These are phyloP conservation scores for Platypus cylindrus DNA, from an alignment of 2,888 invertebrate genomes.

Conservation along the genomic window DNA sequence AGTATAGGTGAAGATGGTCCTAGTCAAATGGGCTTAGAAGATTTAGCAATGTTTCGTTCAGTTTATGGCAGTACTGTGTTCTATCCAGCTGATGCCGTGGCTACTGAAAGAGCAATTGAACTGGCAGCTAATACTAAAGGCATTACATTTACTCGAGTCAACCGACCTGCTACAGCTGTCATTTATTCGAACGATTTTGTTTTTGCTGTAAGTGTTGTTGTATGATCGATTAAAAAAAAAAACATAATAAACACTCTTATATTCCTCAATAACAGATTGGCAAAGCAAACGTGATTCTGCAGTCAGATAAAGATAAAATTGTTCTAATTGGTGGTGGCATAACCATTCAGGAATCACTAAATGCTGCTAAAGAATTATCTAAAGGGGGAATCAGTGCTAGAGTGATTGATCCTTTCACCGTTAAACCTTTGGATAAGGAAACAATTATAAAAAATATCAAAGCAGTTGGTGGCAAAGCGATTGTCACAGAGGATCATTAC, in stretches of 20 bases:
- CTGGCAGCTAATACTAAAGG: constrained; percentile 91
- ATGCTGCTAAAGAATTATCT: constrained; percentile 65
- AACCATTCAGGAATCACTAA: constrained; percentile 81
- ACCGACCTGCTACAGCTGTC: constrained; percentile 78
- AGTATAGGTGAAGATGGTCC: constrained; percentile 99
- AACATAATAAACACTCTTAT: neutral
- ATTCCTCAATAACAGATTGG: constrained; percentile 43
- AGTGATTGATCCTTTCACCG: constrained; percentile 89
- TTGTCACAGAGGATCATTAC: constrained; percentile 97
- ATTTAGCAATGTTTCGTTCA: constrained; percentile 87
- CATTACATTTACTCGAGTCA: constrained; percentile 87
- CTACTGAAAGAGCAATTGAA: constrained; percentile 88
- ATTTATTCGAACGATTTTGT: constrained; percentile 74
- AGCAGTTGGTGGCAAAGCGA: constrained; percentile 65
- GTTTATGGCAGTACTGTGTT: constrained; percentile 73
- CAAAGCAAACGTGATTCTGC: constrained; percentile 64
- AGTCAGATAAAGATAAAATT: constrained; percentile 64
- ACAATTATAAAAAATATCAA: constrained; percentile 64
- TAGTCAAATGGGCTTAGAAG: constrained; percentile 99
- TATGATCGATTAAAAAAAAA: constrained; percentile 1
- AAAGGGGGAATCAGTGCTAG: constrained; percentile 61
- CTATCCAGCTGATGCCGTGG: constrained; percentile 86
- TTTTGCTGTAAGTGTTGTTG: constrained; percentile 47
- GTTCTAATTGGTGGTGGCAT: constrained; percentile 88
- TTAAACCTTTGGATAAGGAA: constrained; percentile 85